A percentile compares a stretch with the other conserved stretches of the same genome.
phyloP scores from a whole-genome alignment of 1,140 invertebrate genomes.

The Drosophila melanica region DNA sequence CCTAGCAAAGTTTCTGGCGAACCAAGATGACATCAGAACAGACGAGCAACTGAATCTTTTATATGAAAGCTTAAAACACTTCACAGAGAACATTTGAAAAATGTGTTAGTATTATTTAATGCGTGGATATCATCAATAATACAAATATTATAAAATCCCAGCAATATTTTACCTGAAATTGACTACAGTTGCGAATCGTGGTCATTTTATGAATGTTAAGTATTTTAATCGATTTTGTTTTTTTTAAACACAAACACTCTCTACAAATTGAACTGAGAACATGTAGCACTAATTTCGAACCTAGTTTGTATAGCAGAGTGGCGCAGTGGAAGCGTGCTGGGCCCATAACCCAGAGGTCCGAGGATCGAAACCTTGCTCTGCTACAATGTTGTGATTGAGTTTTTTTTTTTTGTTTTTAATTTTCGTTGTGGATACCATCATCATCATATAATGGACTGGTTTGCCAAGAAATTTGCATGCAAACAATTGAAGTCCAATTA shows the following conservation, averaged over 20 bases:
- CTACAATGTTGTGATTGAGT: conserved; percentile 81
- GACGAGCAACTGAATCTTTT: neutral
- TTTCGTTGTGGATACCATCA: too few relatives aligned
- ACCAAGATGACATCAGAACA: neutral
- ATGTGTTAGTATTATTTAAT: too few relatives aligned
- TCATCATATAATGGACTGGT: too few relatives aligned
- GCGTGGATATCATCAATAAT: too few relatives aligned
- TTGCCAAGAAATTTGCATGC: neutral
- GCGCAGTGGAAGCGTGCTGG: conserved; percentile 99
- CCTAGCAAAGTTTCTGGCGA: neutral
- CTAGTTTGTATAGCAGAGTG: conserved; percentile 91
- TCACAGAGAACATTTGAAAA: neutral
- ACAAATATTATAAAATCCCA: too few relatives aligned
- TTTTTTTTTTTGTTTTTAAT: neutral
- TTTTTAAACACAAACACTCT: too few relatives aligned
- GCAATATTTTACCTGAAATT: too few relatives aligned
- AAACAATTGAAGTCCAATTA: neutral
- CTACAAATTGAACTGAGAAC: too few relatives aligned
- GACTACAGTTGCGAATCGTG: too few relatives aligned
- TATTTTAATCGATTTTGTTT: too few relatives aligned
- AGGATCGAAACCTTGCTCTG: conserved; percentile 97
- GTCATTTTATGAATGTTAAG: too few relatives aligned
- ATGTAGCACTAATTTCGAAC: neutral
- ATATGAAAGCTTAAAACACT: neutral
- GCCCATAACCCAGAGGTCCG: conserved; percentile 99